Conservation (phyloP, 2,888 invertebrate species). For the Danaus chrysippus region DNA sequence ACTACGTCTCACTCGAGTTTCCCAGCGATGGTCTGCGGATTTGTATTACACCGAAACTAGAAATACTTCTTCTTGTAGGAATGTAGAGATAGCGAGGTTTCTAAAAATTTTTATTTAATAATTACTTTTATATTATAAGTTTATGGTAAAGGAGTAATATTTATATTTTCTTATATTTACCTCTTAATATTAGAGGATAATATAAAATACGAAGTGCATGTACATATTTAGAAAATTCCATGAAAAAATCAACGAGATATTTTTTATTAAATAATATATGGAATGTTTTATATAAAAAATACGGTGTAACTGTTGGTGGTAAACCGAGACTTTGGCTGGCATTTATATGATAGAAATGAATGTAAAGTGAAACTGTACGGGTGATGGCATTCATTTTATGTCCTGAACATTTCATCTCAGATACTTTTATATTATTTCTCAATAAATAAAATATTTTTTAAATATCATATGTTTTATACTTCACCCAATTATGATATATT, state of each 20-base stretch:
- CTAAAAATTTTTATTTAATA: too few relatives aligned
- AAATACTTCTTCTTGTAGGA: not conserved
- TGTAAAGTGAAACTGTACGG: constrained; percentile 47
- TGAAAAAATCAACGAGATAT: not conserved
- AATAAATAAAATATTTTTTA: too few relatives aligned
- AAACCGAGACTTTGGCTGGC: constrained; percentile 40
- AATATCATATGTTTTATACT: too few relatives aligned
- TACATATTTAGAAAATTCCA: too few relatives aligned
- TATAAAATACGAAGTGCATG: too few relatives aligned
- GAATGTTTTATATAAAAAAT: constrained; percentile 27
- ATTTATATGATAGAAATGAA: constrained; percentile 49
- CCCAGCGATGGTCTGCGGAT: constrained; percentile 30
- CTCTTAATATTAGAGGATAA: too few relatives aligned
- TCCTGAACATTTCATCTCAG: constrained; percentile 1
- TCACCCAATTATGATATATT: too few relatives aligned
- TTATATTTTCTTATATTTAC: too few relatives aligned
- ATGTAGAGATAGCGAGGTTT: too few relatives aligned
- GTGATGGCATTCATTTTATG: constrained; percentile 20
- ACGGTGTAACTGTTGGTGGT: constrained; percentile 40
- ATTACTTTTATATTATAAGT: too few relatives aligned
- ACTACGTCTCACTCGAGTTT: constrained; percentile 52
- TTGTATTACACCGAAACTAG: constrained; percentile 25
- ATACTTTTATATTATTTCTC: too few relatives aligned
- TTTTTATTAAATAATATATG: constrained; percentile 2
- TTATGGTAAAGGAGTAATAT: too few relatives aligned